Conservation (phyloP, 2,888 invertebrate species). For the Trissolcus brochymenae region DNA sequence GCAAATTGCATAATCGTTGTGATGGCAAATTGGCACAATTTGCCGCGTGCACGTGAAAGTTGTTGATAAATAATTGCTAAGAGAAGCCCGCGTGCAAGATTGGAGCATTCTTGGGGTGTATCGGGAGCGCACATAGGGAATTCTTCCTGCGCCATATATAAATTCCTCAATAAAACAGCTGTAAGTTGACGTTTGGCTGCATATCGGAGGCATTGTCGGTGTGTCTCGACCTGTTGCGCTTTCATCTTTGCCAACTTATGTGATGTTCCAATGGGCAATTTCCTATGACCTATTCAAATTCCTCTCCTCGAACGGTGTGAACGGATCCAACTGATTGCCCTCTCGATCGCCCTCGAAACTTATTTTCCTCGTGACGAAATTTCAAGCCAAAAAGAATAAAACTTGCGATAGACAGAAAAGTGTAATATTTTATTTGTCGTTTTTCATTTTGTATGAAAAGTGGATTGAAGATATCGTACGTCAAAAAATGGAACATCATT, state of each 20-base stretch:
- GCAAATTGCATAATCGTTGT: slow-evolving; percentile 26
- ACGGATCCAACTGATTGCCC: no score
- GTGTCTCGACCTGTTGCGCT: slow-evolving; percentile 49
- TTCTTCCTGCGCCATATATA: slow-evolving; percentile 13
- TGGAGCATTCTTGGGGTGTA: slow-evolving; percentile 21
- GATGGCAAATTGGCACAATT: slow-evolving; percentile 32
- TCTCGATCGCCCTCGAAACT: no score
- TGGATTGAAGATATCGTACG: no score
- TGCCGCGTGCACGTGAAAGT: slow-evolving; percentile 33
- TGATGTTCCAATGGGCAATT: slow-evolving; percentile 1
- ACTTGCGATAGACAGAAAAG: no score
- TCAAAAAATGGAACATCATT: background rate
- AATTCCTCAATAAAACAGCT: slow-evolving; percentile 28
- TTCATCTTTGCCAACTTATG: slow-evolving; percentile 47
- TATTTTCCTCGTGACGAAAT: no score
- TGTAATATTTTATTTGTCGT: background rate
- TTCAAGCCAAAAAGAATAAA: no score
- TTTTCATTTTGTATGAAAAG: no score
- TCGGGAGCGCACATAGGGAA: background rate
- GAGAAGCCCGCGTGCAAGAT: slow-evolving; percentile 29
- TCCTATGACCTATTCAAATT: background rate
- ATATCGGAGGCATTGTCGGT: slow-evolving; percentile 33
- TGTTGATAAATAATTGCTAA: slow-evolving; percentile 35
- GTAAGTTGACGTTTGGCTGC: slow-evolving; percentile 27
- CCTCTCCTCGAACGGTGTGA: background rate